These are phyloP conservation scores for Cosmia trapezina DNA, from an alignment of 2,888 invertebrate species.

Conservation along the genomic window DNA sequence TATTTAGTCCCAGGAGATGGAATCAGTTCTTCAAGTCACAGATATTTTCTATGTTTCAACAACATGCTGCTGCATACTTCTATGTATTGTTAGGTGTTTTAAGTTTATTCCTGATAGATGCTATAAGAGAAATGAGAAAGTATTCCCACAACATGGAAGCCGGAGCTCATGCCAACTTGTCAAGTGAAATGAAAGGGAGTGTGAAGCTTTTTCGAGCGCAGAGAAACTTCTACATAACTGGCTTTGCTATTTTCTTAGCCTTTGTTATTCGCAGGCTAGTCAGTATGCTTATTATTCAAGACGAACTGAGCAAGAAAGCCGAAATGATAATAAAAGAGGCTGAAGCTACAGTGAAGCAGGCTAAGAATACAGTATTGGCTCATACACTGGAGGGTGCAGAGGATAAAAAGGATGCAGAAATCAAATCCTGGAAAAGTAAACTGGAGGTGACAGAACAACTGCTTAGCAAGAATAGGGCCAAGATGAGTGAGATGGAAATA, in stretches of 20 bases:
- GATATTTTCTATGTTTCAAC: constrained; percentile 91
- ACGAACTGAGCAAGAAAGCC: constrained; percentile 91
- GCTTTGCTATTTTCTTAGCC: constrained; percentile 93
- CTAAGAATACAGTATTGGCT: constrained; percentile 77
- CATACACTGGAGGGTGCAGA: constrained; percentile 69
- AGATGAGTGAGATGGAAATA: constrained; percentile 71
- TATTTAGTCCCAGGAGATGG: constrained; percentile 94
- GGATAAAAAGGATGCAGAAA: constrained; percentile 58
- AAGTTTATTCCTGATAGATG: constrained; percentile 92
- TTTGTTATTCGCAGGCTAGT: constrained; percentile 92
- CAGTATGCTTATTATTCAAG: constrained; percentile 91
- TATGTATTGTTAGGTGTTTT: constrained; percentile 91
- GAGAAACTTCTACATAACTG: constrained; percentile 95
- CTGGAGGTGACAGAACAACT: constrained; percentile 70
- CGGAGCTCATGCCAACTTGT: constrained; percentile 82
- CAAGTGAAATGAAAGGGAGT: constrained; percentile 92
- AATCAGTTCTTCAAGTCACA: constrained; percentile 93
- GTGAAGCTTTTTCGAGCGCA: constrained; percentile 94
- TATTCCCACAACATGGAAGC: constrained; percentile 89
- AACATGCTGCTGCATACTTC: constrained; percentile 93
- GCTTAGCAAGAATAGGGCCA: constrained; percentile 73
- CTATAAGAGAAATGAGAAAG: constrained; percentile 93
- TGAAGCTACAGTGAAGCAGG: constrained; percentile 89
- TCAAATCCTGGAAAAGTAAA: constrained; percentile 65
- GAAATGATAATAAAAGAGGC: constrained; percentile 93